Conservation (phyloP, 2,888 invertebrate genomes). For the Uloborus plumipes region DNA sequence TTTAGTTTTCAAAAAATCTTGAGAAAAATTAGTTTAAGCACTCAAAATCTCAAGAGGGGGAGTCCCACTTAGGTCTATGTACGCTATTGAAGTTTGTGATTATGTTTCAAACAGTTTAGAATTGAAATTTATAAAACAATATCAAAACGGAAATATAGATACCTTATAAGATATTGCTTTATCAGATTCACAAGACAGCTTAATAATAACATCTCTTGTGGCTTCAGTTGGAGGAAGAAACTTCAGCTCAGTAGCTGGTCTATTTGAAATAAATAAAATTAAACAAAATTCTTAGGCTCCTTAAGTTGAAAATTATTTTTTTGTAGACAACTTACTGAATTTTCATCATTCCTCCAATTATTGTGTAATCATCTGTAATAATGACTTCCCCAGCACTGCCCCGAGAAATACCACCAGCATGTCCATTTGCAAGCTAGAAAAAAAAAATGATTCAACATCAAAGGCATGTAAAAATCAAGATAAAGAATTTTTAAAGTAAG, state of each 20-base stretch:
- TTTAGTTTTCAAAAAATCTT: too few relatives aligned
- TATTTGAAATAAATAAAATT: not conserved
- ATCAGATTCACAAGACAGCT: slow-evolving; percentile 35
- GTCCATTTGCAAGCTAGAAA: slow-evolving; percentile 14
- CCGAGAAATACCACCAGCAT: not conserved
- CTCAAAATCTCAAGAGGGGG: too few relatives aligned
- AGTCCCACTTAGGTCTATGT: too few relatives aligned
- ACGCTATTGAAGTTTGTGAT: too few relatives aligned
- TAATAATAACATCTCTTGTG: slow-evolving; percentile 44
- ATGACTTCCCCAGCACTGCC: slow-evolving; percentile 26
- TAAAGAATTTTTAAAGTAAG: not conserved
- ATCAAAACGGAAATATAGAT: not conserved
- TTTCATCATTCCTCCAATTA: slow-evolving; percentile 52
- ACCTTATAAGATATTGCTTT: slow-evolving; percentile 54
- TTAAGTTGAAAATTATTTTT: not conserved
- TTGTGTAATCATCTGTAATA: slow-evolving; percentile 59
- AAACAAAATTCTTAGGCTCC: too few relatives aligned
- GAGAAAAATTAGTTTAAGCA: too few relatives aligned
- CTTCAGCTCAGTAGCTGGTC: slow-evolving; percentile 41
- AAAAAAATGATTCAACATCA: too few relatives aligned
- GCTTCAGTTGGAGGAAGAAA: slow-evolving; percentile 22
- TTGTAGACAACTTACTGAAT: slow-evolving; percentile 34
- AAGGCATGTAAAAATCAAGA: not conserved
- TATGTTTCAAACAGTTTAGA: not conserved
- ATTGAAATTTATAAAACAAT: not conserved